Evolutionary conservation across 2,797 vertebrate species (phyloP).

Genomic region (Argyrosomus regius): DNA sequence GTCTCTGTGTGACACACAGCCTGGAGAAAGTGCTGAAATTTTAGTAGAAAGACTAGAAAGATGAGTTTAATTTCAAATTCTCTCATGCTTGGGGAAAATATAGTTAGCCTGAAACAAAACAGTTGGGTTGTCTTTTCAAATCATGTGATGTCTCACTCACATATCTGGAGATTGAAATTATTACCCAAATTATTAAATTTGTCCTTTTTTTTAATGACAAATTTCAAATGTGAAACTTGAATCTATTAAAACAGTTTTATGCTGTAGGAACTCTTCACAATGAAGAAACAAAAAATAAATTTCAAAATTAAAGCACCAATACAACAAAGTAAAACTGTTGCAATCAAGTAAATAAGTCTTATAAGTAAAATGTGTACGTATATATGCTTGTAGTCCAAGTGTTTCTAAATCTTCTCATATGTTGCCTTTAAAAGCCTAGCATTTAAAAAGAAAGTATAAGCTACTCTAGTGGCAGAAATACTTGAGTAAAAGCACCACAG

Average conservation of each 20-base stretch:
- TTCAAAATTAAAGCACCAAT: not conserved
- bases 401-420: not conserved
- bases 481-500: not conserved
- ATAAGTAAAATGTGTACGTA: not conserved
- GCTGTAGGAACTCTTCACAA: not conserved
- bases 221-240: not conserved
- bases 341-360: too few species aligned
- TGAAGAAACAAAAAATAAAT: not conserved
- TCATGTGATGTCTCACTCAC: not conserved
- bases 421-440: not conserved
- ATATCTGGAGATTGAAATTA: not conserved
- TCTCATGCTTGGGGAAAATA: slow-evolving; percentile 5
- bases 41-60: not conserved
- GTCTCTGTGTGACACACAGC: slow-evolving; percentile 14
- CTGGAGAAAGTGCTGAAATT: slow-evolving; percentile 13
- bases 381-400: too few species aligned
- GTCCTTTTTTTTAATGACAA: not conserved
- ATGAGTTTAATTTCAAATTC: slow-evolving; percentile 8
- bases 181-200: not conserved
- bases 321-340: not conserved
- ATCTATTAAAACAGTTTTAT: not conserved
- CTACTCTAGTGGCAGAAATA: not conserved
- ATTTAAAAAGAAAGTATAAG: not conserved
- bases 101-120: not conserved
- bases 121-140: not conserved